Evolutionary conservation across 2,113 vertebrate species (phyloP).

Genomic region (Lophius piscatorius): DNA sequence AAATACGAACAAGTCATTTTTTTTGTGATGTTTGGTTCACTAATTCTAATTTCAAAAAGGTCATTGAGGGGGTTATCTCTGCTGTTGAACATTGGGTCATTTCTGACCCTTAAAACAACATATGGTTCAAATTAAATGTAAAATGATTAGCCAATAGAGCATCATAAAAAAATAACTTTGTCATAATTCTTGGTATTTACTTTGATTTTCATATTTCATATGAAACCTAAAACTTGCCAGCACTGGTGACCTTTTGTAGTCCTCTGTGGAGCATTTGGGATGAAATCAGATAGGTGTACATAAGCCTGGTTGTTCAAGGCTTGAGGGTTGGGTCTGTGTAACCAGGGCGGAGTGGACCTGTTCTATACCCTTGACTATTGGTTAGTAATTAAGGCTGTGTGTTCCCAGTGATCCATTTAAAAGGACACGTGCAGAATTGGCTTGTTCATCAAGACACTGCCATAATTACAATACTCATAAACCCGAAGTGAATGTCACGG

Average conservation of each 20-base stretch:
- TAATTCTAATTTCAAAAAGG: too few species aligned
- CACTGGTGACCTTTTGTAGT: conserved; percentile 56
- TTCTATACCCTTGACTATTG: conserved; percentile 35
- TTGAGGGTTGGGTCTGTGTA: conserved; percentile 56
- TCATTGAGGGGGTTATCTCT: too few species aligned
- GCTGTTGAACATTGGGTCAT: too few species aligned
- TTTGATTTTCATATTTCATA: conserved; percentile 11
- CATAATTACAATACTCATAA: conserved; percentile 1
- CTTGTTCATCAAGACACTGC: not conserved
- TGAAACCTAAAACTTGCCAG: conserved; percentile 32
- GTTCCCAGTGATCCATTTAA: conserved; percentile 48
- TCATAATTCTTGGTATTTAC: conserved; percentile 34
- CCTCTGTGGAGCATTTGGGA: conserved; percentile 36
- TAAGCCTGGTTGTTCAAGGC: conserved; percentile 62
- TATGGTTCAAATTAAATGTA: too few species aligned
- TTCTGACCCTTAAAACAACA: too few species aligned
- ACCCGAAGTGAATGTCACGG: conserved; percentile 11
- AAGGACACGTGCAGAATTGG: conserved; percentile 43
- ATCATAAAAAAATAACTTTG: not conserved
- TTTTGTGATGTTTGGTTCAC: too few species aligned
- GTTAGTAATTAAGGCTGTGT: conserved; percentile 59
- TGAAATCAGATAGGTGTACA: conserved; percentile 72
- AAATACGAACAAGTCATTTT: too few species aligned
- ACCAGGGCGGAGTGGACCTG: conserved; percentile 29
- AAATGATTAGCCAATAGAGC: too few species aligned